A percentile compares a stretch with the other conserved stretches of the same genome.
phyloP scores from a whole-genome alignment of 1,140 invertebrate species.

The Panagrolaimus sp. region DNA sequence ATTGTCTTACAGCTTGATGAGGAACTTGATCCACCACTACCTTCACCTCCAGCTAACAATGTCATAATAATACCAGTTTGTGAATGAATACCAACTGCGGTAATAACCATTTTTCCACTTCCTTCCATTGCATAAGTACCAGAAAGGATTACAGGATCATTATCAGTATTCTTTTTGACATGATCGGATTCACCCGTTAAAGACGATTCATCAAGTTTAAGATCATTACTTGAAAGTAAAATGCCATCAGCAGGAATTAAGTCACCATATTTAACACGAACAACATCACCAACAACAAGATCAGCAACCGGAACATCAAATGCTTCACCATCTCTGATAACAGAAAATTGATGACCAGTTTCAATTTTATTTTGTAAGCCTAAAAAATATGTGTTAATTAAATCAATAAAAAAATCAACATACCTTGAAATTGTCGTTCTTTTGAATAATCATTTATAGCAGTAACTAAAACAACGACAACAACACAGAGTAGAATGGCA shows the following conservation, averaged over 20 bases:
- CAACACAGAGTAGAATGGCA: conserved; percentile 56
- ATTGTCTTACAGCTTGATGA: conserved; percentile 25
- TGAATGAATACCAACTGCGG: conserved; percentile 58
- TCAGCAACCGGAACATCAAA: conserved; percentile 90
- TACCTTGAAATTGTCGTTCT: conserved; percentile 61
- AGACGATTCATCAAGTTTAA: conserved; percentile 96
- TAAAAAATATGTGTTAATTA: conserved; percentile 13
- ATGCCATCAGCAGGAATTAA: conserved; percentile 93
- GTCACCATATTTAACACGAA: conserved; percentile 73
- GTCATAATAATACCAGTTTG: conserved; percentile 59
- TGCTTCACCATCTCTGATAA: conserved; percentile 83
- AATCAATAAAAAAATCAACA: conserved; percentile 64
- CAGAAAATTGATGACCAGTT: conserved; percentile 94
- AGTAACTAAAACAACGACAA: conserved; percentile 57
- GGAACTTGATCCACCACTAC: conserved; percentile 21
- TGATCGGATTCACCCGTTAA: conserved; percentile 98
- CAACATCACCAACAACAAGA: conserved; percentile 96
- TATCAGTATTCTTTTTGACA: conserved; percentile 79
- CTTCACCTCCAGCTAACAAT: conserved; percentile 64
- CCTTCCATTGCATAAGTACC: conserved; percentile 59
- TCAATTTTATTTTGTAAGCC: conserved; percentile 88
- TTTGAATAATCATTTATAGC: conserved; percentile 57
- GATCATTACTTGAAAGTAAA: conserved; percentile 94
- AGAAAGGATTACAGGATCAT: conserved; percentile 56
- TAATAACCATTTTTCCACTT: conserved; percentile 55